These are phyloP conservation scores for Rhynchotus rufescens DNA, from an alignment of 2,797 vertebrate genomes.

Conservation along the genomic window DNA sequence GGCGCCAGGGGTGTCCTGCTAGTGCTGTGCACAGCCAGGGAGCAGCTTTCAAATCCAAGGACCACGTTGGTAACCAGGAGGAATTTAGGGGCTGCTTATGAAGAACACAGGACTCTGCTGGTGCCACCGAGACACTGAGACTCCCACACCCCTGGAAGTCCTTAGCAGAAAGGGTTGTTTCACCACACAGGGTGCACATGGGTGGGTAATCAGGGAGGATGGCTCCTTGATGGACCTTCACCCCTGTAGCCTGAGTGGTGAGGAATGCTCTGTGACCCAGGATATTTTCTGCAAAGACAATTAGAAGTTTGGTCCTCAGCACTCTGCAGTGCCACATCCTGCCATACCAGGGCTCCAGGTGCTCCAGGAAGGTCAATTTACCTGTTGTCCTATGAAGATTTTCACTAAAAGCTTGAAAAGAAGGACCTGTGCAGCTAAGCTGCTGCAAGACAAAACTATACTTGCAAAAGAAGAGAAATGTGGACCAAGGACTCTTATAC, in stretches of 20 bases:
- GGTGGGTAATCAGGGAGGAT: neutral
- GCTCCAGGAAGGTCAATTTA: neutral
- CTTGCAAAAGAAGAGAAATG: neutral
- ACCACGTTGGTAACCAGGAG: accelerated
- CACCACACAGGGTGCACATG: neutral
- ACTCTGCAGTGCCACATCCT: neutral
- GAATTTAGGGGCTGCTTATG: neutral
- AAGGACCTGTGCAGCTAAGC: neutral
- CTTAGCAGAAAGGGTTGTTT: neutral
- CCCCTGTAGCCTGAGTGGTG: too few relatives aligned
- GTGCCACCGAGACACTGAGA: accelerated
- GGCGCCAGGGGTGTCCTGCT: accelerated
- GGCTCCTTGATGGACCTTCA: too few relatives aligned
- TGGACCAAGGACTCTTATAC: neutral
- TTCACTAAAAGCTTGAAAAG: neutral
- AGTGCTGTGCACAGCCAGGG: neutral
- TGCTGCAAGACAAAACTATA: neutral
- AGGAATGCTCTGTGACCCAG: neutral
- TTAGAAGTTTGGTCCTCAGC: neutral
- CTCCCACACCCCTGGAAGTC: too few relatives aligned
- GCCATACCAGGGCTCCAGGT: neutral
- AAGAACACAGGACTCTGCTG: neutral
- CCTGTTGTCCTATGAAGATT: neutral
- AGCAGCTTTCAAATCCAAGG: neutral
- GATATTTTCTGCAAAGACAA: neutral